Evolutionary conservation across 2,888 invertebrate species (phyloP).

Genomic region (Bellardia pandia): DNA sequence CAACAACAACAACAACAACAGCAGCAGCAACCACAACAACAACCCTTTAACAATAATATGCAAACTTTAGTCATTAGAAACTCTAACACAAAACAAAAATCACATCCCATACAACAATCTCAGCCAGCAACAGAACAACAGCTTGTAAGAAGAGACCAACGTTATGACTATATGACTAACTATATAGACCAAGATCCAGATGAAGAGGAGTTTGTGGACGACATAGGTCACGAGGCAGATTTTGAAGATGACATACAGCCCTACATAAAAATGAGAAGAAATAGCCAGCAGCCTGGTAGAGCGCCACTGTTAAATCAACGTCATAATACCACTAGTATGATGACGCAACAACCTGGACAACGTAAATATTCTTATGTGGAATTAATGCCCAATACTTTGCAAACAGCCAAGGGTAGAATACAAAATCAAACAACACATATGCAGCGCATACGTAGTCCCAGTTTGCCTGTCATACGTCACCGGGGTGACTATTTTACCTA

Average conservation of each 20-base stretch:
- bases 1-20: conserved; percentile 74
- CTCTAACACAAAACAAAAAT: conserved; percentile 18
- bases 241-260: conserved; percentile 76
- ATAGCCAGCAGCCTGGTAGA: conserved; percentile 76
- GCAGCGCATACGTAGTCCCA: conserved; percentile 86
- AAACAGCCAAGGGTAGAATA: conserved; percentile 81
- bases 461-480: conserved; percentile 87
- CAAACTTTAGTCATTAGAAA: conserved; percentile 11
- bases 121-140: conserved; percentile 62
- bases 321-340: conserved; percentile 74
- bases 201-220: conserved; percentile 48
- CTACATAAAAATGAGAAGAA: conserved; percentile 75
- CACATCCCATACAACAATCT: conserved; percentile 31
- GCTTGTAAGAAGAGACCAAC: conserved; percentile 76
- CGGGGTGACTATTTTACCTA: conserved; percentile 75
- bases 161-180: conserved; percentile 78
- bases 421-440: conserved; percentile 74
- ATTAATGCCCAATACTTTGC: conserved; percentile 77
- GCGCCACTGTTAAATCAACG: conserved; percentile 76
- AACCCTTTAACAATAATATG: conserved; percentile 34
- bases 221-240: conserved; percentile 77
- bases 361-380: conserved; percentile 77
- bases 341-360: conserved; percentile 73
- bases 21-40: conserved; percentile 62
- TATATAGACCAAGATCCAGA: conserved; percentile 75